These are phyloP conservation scores for Cybosia mesomella DNA, from an alignment of 2,888 invertebrate genomes.

Conservation along the genomic window DNA sequence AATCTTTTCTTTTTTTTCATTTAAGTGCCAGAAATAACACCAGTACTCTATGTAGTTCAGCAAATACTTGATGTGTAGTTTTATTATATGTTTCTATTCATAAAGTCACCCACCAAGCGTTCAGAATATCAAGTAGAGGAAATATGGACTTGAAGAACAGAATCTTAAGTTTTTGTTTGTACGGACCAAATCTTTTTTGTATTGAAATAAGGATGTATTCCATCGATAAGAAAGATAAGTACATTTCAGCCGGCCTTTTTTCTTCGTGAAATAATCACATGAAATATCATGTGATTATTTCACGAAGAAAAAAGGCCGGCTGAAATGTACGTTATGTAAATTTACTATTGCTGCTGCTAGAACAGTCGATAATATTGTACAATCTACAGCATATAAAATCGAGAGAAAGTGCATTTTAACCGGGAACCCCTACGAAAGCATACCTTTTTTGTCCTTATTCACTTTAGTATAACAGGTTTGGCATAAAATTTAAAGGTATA, in stretches of 20 bases:
- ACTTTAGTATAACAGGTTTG: no score
- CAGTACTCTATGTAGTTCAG: slow-evolving; percentile 5
- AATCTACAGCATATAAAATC: neutral
- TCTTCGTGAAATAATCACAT: no score
- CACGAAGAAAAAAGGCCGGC: neutral
- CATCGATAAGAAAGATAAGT: slow-evolving; percentile 3
- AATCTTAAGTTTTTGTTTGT: slow-evolving; percentile 16
- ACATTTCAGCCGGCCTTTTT: no score
- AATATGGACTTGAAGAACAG: slow-evolving; percentile 24
- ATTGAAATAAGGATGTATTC: neutral
- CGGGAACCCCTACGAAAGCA: no score
- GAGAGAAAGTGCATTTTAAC: neutral
- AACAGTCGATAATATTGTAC: neutral
- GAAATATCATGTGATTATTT: neutral
- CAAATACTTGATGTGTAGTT: slow-evolving; percentile 24
- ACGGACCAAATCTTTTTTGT: slow-evolving; percentile 1
- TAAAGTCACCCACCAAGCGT: slow-evolving; percentile 29
- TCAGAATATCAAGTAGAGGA: slow-evolving; percentile 42
- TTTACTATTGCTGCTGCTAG: neutral
- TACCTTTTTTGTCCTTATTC: no score
- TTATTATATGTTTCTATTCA: slow-evolving; percentile 28
- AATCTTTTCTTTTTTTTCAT: neutral
- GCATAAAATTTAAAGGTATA: no score
- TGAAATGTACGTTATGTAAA: neutral
- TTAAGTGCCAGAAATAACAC: neutral